Base-by-base conservation (phyloP, 2,113 vertebrate species). In the Nothobranchius furzeri region DNA sequence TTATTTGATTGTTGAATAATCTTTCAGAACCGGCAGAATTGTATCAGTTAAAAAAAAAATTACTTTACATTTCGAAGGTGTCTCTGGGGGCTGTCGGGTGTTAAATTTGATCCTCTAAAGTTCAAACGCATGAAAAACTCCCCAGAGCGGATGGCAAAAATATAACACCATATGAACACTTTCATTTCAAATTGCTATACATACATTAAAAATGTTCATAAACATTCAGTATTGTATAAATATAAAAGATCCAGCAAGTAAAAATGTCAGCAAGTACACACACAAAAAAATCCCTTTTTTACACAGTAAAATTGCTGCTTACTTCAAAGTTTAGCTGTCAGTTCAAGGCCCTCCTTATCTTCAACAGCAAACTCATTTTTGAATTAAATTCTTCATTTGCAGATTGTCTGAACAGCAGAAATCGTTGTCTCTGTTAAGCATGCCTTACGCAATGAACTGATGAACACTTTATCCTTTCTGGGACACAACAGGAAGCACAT, bases 341-440 rank as follows among this genome's bases (percentile, higher is more conserved):
- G 37, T 7, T 40, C 42, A 50, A 43, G 72, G 54, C 45, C n/a
- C 45, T 47, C 35, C 37, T 48, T 53, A 53, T 64, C 59, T 68
- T 37, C 61, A 75, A 73, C 36, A 25, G 61, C 15, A 53, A 5
- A 56, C 51, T 84, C 70, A 77, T 73, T 85, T 75, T 75, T 68
- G 68, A 86, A 77, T 45, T 58, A 82, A 76, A 66, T 59, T 70
- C 65, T 77, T 73, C 77, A 79, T 68, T 85, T 65, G 88, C 63
- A 78, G 86, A 90, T 87, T 89, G 82, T 85, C 85, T 79, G 67
- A 88, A 78, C 73, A 80, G 85, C 73, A 89, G 75, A 78, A 82
- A 64, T 79, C 64, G 55, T 87, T 73, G 67, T 78, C 71, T 84
- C 68, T 45, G 78, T 75, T 81, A 78, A 81, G 78, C 90, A 91